phyloP scores from a whole-genome alignment of 1,140 invertebrate genomes.

The Luehdorfia chinensis region DNA sequence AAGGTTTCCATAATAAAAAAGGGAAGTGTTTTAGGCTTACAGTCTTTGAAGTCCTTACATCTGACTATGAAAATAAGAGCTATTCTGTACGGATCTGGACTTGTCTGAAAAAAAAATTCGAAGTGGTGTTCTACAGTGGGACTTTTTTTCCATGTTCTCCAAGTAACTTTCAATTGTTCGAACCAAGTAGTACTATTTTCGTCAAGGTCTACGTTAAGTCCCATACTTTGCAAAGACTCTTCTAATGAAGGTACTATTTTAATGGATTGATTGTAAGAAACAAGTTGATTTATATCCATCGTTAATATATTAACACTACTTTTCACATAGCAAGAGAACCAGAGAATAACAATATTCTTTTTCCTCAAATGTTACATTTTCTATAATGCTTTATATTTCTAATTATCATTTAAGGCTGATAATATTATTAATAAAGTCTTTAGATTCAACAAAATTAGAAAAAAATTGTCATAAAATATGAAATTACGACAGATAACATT shows the following conservation, averaged over 20 bases:
- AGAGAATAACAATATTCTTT: no score
- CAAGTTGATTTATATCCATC: conserved; percentile 52
- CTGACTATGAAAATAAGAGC: conserved; percentile 53
- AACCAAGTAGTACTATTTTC: conserved; percentile 42
- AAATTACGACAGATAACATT: no score
- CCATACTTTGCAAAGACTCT: conserved; percentile 50
- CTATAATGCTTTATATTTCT: background rate
- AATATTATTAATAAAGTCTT: no score
- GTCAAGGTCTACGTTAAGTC: conserved; percentile 52
- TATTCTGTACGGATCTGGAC: conserved; percentile 45
- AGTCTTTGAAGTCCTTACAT: conserved; percentile 64
- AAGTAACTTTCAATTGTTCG: conserved; percentile 46
- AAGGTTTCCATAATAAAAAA: conserved; percentile 60
- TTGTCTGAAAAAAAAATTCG: conserved; percentile 38
- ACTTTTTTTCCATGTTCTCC: conserved; percentile 66
- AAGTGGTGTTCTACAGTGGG: conserved; percentile 45
- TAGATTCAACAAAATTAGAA: no score
- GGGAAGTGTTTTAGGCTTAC: conserved; percentile 61
- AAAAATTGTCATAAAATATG: no score
- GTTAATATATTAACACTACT: conserved; percentile 2
- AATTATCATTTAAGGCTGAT: no score
- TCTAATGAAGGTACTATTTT: conserved; percentile 67
- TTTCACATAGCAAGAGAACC: conserved; percentile 1
- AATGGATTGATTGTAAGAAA: conserved; percentile 54
- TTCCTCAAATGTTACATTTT: background rate